Percentiles rank a stretch among this genome's conserved stretches.
phyloP scores from a whole-genome alignment of 1,140 invertebrate species.

The Stegodyphus dumicola region DNA sequence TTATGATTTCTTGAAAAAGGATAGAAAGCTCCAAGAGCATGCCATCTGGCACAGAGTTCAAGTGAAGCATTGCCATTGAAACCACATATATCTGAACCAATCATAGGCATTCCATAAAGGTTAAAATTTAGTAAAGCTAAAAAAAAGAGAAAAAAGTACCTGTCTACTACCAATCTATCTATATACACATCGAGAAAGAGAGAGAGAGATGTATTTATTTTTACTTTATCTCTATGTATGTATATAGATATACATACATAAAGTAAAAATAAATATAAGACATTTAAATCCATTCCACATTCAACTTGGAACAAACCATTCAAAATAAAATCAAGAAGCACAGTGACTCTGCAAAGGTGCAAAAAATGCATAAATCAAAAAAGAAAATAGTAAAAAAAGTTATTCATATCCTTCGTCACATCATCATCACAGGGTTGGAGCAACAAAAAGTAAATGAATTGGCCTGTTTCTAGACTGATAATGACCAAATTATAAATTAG shows the following conservation, averaged over 20 bases:
- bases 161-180: background rate
- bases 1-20: constrained; percentile 87
- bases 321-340: too few species aligned
- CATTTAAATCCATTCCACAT: too few species aligned
- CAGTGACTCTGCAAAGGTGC: background rate
- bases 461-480: too few species aligned
- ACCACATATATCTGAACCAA: constrained; percentile 69
- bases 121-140: constrained; percentile 78
- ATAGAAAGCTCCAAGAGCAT: constrained; percentile 74
- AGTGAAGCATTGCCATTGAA: constrained; percentile 67
- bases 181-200: background rate
- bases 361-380: background rate
- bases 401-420: too few species aligned
- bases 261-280: background rate
- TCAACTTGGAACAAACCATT: too few species aligned
- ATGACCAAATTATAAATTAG: too few species aligned
- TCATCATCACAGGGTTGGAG: too few species aligned
- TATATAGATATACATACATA: too few species aligned
- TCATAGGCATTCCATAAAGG: constrained; percentile 78
- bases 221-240: too few species aligned
- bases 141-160: background rate
- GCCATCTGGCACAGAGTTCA: constrained; percentile 81
- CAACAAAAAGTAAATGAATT: too few species aligned
- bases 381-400: too few species aligned
- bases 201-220: too few species aligned